These are phyloP conservation scores for Phthorimaea operculella DNA, from an alignment of 1,140 invertebrate genomes.

Conservation along the genomic window DNA sequence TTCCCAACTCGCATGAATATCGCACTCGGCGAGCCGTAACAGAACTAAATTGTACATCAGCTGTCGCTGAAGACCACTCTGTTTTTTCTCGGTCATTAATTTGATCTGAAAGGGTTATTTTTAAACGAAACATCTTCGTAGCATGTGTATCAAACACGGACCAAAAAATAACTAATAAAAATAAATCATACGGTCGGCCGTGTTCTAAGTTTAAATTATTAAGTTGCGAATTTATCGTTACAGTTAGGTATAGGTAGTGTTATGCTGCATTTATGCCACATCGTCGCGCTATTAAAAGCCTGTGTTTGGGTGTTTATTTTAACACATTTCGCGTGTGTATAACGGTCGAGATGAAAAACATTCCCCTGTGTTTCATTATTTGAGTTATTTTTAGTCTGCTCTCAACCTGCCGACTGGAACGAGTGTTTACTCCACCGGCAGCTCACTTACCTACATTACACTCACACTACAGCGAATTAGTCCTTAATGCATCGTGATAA, in stretches of 20 bases:
- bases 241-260: too few species aligned
- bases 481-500: too few species aligned
- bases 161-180: constrained; percentile 40
- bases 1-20: background rate
- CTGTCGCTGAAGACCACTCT: background rate
- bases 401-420: constrained; percentile 57
- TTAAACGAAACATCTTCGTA: constrained; percentile 26
- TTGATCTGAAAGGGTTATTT: constrained; percentile 25
- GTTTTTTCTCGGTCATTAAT: constrained; percentile 16
- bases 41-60: background rate
- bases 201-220: constrained; percentile 50
- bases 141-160: constrained; percentile 31
- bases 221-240: constrained; percentile 43
- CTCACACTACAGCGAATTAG: too few species aligned
- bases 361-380: constrained; percentile 66
- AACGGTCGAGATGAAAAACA: constrained; percentile 64
- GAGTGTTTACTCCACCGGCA: constrained; percentile 57
- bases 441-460: constrained; percentile 47
- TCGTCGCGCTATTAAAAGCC: constrained; percentile 62
- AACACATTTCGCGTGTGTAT: constrained; percentile 65
- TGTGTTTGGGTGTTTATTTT: constrained; percentile 63
- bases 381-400: constrained; percentile 61
- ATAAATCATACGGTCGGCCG: constrained; percentile 47
- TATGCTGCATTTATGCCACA: constrained; percentile 51
- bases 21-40: background rate